Conservation (phyloP, 2,797 vertebrate species). For the Prionace glauca region DNA sequence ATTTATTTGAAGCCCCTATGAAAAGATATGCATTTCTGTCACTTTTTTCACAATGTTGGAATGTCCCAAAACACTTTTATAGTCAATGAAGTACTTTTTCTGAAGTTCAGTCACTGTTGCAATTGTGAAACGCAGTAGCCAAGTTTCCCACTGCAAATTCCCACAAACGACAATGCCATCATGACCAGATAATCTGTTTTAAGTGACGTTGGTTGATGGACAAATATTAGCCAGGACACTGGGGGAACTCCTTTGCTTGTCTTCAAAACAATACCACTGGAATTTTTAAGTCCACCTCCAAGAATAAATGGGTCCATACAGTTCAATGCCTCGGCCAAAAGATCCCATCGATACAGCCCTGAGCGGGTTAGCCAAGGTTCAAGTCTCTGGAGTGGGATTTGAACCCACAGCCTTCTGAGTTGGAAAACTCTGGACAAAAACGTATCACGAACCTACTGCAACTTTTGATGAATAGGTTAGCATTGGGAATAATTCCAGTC, state of each 20-base stretch:
- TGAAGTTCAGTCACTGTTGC: too few relatives aligned
- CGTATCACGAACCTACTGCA: background rate
- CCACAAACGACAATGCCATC: background rate
- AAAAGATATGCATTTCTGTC: background rate
- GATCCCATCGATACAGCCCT: background rate
- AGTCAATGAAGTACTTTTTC: background rate
- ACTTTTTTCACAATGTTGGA: background rate
- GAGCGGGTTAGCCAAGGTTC: background rate
- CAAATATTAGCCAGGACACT: background rate
- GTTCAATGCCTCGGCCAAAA: background rate
- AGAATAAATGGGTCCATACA: background rate
- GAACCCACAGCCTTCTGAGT: background rate
- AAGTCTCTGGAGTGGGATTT: background rate
- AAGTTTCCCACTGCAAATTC: background rate
- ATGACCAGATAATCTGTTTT: background rate
- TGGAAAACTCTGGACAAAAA: background rate
- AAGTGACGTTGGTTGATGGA: background rate
- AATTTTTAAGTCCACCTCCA: background rate
- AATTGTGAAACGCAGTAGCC: too few relatives aligned
- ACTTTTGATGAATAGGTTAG: background rate
- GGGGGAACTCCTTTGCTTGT: background rate
- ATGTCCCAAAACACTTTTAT: background rate
- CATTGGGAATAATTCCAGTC: constrained; percentile 1
- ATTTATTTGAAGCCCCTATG: too few relatives aligned
- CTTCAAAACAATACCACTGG: background rate